Evolutionary conservation across 2,797 vertebrate species (phyloP).

Genomic region (Muraenolepis orangiensis): DNA sequence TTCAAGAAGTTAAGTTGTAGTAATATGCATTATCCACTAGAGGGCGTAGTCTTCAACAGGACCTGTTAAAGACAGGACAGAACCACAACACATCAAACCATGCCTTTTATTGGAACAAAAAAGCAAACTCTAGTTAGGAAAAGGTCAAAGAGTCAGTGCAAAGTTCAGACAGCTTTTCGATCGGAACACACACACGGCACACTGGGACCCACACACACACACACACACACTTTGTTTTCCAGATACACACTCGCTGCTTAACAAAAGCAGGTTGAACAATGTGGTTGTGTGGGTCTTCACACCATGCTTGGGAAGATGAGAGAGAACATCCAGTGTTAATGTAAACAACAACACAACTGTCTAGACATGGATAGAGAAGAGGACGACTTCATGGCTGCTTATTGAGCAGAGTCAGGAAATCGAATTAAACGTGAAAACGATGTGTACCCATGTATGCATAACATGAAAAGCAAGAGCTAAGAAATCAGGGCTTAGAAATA

Average conservation of each 20-base stretch:
- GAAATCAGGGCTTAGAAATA: too few relatives aligned
- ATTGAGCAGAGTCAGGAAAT: constrained; percentile 1
- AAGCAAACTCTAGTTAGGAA: not conserved
- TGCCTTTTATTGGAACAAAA: constrained; percentile 32
- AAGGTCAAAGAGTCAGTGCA: not conserved
- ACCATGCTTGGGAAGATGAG: constrained; percentile 10
- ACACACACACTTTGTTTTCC: constrained; percentile 3
- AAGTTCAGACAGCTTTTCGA: not conserved
- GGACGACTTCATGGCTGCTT: not conserved
- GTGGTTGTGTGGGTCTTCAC: constrained; percentile 40
- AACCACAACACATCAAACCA: constrained; percentile 33
- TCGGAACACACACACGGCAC: constrained; percentile 16
- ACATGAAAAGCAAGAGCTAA: not conserved
- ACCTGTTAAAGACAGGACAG: constrained; percentile 41
- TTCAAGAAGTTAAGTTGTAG: constrained; percentile 19
- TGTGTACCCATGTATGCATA: not conserved
- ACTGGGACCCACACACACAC: constrained; percentile 6
- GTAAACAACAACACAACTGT: not conserved
- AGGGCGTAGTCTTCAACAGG: constrained; percentile 50
- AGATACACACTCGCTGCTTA: not conserved
- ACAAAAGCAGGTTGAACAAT: constrained; percentile 17
- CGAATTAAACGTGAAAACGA: not conserved
- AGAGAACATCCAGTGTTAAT: not conserved
- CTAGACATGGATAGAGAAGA: not conserved
- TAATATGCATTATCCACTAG: constrained; percentile 36